Conservation (phyloP, 2,797 vertebrate genomes). For the Rhincodon typus region DNA sequence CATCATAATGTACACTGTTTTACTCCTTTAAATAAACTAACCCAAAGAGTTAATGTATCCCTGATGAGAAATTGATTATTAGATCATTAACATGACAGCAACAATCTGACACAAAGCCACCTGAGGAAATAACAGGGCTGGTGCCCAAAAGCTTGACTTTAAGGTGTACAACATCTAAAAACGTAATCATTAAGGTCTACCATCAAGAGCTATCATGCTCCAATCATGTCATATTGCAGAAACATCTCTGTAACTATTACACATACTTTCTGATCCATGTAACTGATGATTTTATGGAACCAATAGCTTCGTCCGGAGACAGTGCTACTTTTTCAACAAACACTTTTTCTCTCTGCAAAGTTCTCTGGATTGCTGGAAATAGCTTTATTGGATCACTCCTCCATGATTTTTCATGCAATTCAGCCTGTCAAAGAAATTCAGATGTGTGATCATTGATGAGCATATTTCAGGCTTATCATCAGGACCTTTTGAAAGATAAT, state of each 20-base stretch:
- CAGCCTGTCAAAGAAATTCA: neutral
- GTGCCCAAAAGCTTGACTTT: neutral
- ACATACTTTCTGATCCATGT: conserved; percentile 24
- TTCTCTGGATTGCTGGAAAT: neutral
- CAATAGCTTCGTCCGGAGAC: neutral
- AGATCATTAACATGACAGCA: too few species aligned
- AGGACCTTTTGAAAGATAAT: neutral
- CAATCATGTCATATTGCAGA: neutral
- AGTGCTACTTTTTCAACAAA: neutral
- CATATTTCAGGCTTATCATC: neutral
- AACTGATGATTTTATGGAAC: neutral
- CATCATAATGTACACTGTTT: too few species aligned
- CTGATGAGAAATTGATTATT: too few species aligned
- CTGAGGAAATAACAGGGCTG: neutral
- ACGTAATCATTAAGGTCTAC: neutral
- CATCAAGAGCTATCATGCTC: too few species aligned
- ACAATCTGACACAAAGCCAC: too few species aligned
- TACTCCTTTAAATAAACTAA: too few species aligned
- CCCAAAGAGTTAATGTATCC: too few species aligned
- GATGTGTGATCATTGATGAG: neutral
- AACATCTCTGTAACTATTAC: neutral
- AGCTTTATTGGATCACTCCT: neutral
- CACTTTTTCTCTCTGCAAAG: neutral
- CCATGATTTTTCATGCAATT: conserved; percentile 33
- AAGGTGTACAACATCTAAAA: too few species aligned